Percentiles rank a stretch among this genome's conserved stretches.
phyloP scores from a whole-genome alignment of 2,888 invertebrate genomes.

The Oegoconia quadripuncta region DNA sequence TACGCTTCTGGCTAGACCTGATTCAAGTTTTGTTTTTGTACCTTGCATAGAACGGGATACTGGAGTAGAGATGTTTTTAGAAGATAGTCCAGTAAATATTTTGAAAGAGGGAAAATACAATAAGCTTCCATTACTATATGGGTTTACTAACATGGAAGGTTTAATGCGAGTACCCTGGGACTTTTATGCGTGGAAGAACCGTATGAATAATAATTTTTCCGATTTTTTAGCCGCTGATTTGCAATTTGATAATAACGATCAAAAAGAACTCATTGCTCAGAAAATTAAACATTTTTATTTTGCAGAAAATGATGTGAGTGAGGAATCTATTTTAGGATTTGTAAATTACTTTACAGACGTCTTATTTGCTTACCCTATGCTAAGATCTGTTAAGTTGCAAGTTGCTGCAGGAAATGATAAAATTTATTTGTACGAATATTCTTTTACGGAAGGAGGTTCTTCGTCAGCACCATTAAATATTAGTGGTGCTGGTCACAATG shows the following conservation, averaged over 20 bases:
- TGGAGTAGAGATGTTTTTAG: constrained; percentile 30
- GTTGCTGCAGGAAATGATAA: constrained; percentile 29
- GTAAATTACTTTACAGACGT: constrained; percentile 38
- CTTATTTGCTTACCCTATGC: constrained; percentile 26
- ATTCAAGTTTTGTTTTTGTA: constrained; percentile 22
- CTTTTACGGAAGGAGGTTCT: constrained; percentile 28
- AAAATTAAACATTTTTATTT: constrained; percentile 39
- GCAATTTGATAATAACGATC: constrained; percentile 26
- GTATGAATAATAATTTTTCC: constrained; percentile 47
- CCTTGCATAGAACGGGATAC: constrained; percentile 26
- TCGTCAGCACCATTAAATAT: constrained; percentile 13
- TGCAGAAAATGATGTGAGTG: constrained; percentile 24
- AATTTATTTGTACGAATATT: constrained; percentile 38
- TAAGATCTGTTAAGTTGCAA: constrained; percentile 29
- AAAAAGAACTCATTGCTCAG: constrained; percentile 32
- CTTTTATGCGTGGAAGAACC: constrained; percentile 33
- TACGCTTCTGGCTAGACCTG: constrained; percentile 19
- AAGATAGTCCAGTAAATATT: constrained; percentile 37
- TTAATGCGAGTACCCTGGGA: constrained; percentile 24
- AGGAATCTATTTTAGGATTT: constrained; percentile 27
- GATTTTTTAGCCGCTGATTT: constrained; percentile 51
- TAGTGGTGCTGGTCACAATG: constrained; percentile 34
- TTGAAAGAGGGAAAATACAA: constrained; percentile 30
- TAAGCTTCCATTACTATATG: constrained; percentile 42
- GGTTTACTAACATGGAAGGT: constrained; percentile 51